Evolutionary conservation across 2,888 invertebrate species (phyloP).

Genomic region (Acrobasis consociella): DNA sequence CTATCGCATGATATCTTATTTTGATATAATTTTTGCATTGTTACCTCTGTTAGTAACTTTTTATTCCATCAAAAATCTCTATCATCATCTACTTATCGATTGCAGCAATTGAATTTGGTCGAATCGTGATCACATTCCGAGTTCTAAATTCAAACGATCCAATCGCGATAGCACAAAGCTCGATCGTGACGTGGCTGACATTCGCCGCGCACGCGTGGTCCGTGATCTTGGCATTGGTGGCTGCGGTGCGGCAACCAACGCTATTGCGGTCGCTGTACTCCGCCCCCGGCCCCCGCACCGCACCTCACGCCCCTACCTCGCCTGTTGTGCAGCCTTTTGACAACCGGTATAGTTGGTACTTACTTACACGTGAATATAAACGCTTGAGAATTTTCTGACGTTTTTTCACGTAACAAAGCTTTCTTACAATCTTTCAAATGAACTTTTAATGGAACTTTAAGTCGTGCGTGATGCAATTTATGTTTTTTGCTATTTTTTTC

Average conservation of each 20-base stretch:
- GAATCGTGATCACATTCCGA: constrained; percentile 66
- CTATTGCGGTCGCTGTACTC: constrained; percentile 81
- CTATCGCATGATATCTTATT: constrained; percentile 1
- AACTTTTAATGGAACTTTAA: constrained; percentile 57
- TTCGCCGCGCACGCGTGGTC: constrained; percentile 78
- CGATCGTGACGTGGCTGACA: constrained; percentile 81
- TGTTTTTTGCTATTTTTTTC: constrained; percentile 10
- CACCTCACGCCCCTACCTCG: constrained; percentile 38
- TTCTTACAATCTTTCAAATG: constrained; percentile 59
- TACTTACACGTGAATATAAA: constrained; percentile 54
- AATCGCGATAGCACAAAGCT: constrained; percentile 74
- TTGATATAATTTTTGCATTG: neutral
- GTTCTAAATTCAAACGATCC: constrained; percentile 70
- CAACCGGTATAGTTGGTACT: constrained; percentile 73
- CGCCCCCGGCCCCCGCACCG: constrained; percentile 45
- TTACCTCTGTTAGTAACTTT: constrained; percentile 1
- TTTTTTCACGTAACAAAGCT: constrained; percentile 72
- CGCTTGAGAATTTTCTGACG: constrained; percentile 77
- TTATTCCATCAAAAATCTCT: neutral
- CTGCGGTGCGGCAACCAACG: constrained; percentile 62
- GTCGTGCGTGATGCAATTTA: constrained; percentile 44
- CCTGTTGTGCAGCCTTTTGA: constrained; percentile 65
- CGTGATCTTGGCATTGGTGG: constrained; percentile 85
- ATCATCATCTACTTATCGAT: constrained; percentile 15
- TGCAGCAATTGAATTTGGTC: constrained; percentile 46